phyloP scores from a whole-genome alignment of 2,797 vertebrate species.

The Parauchenoglanis ngamensis region DNA sequence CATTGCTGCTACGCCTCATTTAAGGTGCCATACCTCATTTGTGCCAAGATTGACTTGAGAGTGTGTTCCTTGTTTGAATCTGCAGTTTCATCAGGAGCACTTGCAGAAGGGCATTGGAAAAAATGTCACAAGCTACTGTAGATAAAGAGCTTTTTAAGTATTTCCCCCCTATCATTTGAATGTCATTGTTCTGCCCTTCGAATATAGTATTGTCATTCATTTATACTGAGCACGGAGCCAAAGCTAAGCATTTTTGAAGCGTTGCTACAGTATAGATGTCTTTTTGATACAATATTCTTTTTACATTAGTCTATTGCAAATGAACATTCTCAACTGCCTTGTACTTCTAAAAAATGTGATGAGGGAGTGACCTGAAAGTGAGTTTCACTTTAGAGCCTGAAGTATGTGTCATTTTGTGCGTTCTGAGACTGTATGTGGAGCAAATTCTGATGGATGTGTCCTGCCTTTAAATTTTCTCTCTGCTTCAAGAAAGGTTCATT shows the following conservation, averaged over 20 bases:
- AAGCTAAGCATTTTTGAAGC: slow-evolving; percentile 20
- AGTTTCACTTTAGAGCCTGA: slow-evolving; percentile 2
- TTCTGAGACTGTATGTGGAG: slow-evolving; percentile 10
- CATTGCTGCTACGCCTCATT: slow-evolving; percentile 75
- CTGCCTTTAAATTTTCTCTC: neutral
- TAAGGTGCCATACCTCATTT: slow-evolving; percentile 76
- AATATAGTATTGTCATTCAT: neutral
- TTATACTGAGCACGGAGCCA: slow-evolving; percentile 30
- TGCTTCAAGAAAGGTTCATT: neutral
- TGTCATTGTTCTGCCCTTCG: neutral
- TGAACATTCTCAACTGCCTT: slow-evolving; percentile 11
- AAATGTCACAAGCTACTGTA: slow-evolving; percentile 31
- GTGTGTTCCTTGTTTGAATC: slow-evolving; percentile 13
- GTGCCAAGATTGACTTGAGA: slow-evolving; percentile 31
- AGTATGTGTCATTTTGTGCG: neutral
- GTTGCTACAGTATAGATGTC: slow-evolving; percentile 17
- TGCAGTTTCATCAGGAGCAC: neutral
- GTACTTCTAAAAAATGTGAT: neutral
- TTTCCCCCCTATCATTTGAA: slow-evolving; percentile 9
- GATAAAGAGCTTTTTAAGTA: slow-evolving; percentile 30
- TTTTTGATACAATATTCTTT: slow-evolving; percentile 28
- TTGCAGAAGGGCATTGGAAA: slow-evolving; percentile 27
- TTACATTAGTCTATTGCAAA: slow-evolving; percentile 28
- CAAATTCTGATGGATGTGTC: slow-evolving; percentile 24
- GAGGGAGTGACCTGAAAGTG: slow-evolving; percentile 4